Conservation (phyloP, 2,797 vertebrate species). For the Neosalanx taihuensis region DNA sequence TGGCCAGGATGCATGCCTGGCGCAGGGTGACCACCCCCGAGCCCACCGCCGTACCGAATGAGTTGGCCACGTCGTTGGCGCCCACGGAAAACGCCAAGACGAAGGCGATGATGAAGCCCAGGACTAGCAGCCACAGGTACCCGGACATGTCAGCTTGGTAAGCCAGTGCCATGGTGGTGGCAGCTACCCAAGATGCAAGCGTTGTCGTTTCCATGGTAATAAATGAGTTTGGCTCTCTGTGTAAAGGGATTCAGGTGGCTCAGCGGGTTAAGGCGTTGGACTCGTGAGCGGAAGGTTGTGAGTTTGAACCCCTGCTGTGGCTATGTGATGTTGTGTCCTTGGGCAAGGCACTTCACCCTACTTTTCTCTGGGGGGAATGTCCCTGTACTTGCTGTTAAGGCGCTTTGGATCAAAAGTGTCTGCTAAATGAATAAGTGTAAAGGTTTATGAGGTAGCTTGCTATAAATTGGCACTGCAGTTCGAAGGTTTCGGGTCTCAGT, state of each 20-base stretch:
- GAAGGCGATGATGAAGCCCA: constrained; percentile 94
- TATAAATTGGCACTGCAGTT: not conserved
- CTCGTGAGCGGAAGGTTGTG: no score
- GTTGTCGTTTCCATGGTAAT: constrained; percentile 66
- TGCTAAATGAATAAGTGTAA: not conserved
- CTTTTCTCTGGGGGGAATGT: no score
- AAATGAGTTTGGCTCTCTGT: not conserved
- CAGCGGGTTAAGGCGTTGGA: no score
- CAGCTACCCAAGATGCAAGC: constrained; percentile 56
- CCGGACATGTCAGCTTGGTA: constrained; percentile 56
- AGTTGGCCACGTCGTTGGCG: constrained; percentile 97
- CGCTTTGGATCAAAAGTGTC: no score
- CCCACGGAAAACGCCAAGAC: constrained; percentile 94
- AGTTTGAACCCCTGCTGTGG: no score
- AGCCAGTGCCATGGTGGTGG: constrained; percentile 49
- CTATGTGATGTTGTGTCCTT: no score
- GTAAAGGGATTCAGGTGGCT: not conserved
- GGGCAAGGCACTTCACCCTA: no score
- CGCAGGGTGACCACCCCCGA: constrained; percentile 92
- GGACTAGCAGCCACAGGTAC: constrained; percentile 82
- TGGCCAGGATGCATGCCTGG: constrained; percentile 90
- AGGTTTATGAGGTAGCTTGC: constrained; percentile 60
- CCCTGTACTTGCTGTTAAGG: no score
- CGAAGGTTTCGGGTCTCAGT: not conserved
- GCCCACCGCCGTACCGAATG: constrained; percentile 94